These are phyloP conservation scores for Cosmia trapezina DNA, from an alignment of 2,888 invertebrate species.

Conservation along the genomic window DNA sequence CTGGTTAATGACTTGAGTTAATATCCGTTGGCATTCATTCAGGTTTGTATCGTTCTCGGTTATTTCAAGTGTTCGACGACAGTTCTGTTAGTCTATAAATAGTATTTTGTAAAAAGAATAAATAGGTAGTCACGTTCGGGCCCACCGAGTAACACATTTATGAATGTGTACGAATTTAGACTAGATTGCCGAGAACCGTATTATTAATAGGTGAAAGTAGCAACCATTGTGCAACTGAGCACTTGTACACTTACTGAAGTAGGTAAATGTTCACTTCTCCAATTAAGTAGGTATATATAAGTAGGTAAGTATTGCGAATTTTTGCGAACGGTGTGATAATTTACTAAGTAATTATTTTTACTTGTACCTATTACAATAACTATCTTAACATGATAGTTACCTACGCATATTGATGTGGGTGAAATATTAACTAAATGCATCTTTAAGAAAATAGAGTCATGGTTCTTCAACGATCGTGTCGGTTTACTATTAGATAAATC, in stretches of 20 bases:
- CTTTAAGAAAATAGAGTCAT: not conserved
- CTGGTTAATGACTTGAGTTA: conserved; percentile 15
- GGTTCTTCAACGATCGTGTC: not conserved
- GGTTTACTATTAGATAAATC: not conserved
- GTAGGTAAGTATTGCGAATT: not conserved
- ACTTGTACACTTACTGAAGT: conserved; percentile 3
- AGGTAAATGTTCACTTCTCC: not conserved
- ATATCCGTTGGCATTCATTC: conserved; percentile 56
- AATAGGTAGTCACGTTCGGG: conserved; percentile 39
- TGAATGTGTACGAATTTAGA: conserved; percentile 51
- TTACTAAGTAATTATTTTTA: not conserved
- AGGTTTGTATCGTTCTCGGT: conserved; percentile 31
- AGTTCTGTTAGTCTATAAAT: conserved; percentile 38
- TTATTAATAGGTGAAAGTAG: conserved; percentile 42
- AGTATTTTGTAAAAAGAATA: conserved; percentile 46
- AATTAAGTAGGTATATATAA: too few relatives aligned
- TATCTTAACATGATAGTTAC: not conserved
- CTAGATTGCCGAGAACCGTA: conserved; percentile 20
- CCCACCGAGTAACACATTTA: conserved; percentile 45
- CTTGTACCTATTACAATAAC: not conserved
- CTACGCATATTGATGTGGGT: not conserved
- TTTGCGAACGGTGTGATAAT: not conserved
- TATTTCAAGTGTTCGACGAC: conserved; percentile 43
- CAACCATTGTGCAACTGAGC: conserved; percentile 13
- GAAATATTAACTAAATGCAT: not conserved